phyloP scores from a whole-genome alignment of 2,888 invertebrate genomes.

The Apantesis nais region DNA sequence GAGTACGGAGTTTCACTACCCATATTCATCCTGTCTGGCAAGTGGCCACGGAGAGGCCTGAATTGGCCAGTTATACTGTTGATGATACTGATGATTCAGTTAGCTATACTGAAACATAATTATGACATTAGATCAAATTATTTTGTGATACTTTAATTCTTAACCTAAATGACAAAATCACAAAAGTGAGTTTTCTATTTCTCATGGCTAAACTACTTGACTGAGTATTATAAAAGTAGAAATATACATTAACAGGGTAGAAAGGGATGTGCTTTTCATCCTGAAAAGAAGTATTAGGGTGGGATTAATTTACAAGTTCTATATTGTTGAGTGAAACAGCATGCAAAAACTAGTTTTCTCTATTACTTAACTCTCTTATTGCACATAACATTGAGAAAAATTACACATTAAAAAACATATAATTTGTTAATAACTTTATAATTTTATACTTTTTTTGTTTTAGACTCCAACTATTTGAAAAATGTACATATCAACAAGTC shows the following conservation, averaged over 20 bases:
- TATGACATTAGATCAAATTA: neutral
- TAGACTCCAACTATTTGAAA: conserved; percentile 56
- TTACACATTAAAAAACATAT: neutral
- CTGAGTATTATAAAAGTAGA: neutral
- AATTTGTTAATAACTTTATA: neutral
- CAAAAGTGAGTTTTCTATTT: neutral
- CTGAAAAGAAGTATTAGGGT: neutral
- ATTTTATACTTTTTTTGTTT: conserved; percentile 26
- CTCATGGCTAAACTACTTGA: neutral
- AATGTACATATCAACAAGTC: conserved; percentile 65
- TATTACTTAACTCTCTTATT: neutral
- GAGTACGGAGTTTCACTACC: too few relatives aligned
- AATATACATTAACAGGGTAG: neutral
- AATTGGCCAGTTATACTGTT: too few relatives aligned
- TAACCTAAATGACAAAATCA: neutral
- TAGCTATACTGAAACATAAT: neutral
- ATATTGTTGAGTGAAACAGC: neutral
- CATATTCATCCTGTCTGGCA: too few relatives aligned
- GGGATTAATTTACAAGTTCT: neutral
- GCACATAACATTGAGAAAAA: too few relatives aligned
- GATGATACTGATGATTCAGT: neutral
- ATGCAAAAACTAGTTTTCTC: neutral
- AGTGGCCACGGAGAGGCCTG: too few relatives aligned
- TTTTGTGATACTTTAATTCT: neutral
- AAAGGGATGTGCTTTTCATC: neutral